Conservation (phyloP, 2,888 invertebrate genomes). For the Caenorhabditis sp. region DNA sequence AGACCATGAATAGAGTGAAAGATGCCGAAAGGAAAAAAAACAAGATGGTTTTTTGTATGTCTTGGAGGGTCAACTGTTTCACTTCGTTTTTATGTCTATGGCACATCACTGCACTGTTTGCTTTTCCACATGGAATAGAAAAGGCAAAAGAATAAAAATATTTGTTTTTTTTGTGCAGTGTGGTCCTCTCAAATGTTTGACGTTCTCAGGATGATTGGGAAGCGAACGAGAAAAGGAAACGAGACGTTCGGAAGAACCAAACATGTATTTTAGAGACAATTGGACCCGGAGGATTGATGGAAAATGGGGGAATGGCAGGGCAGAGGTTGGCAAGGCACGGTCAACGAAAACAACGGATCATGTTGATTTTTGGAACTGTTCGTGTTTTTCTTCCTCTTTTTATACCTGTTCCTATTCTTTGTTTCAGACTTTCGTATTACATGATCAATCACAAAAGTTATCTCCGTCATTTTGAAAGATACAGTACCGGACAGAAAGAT, state of each 20-base stretch:
- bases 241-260: neutral
- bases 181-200: slow-evolving; percentile 26
- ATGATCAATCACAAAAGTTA: no score
- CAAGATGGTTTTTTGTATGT: slow-evolving; percentile 1
- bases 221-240: neutral
- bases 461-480: no score
- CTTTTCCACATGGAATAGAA: slow-evolving; percentile 28
- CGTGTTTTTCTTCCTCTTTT: neutral
- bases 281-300: slow-evolving; percentile 2
- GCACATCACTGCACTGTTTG: slow-evolving; percentile 53
- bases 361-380: neutral
- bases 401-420: no score
- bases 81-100: slow-evolving; percentile 18
- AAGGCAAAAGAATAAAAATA: slow-evolving; percentile 49
- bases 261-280: neutral
- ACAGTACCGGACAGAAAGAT: no score
- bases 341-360: neutral
- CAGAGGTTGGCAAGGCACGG: neutral
- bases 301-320: neutral
- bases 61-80: slow-evolving; percentile 14
- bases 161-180: slow-evolving; percentile 9
- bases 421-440: no score
- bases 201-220: neutral
- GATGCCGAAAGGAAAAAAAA: no score
- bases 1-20: no score